phyloP scores from a whole-genome alignment of 2,113 vertebrate genomes.

The Arvicanthis niloticus region DNA sequence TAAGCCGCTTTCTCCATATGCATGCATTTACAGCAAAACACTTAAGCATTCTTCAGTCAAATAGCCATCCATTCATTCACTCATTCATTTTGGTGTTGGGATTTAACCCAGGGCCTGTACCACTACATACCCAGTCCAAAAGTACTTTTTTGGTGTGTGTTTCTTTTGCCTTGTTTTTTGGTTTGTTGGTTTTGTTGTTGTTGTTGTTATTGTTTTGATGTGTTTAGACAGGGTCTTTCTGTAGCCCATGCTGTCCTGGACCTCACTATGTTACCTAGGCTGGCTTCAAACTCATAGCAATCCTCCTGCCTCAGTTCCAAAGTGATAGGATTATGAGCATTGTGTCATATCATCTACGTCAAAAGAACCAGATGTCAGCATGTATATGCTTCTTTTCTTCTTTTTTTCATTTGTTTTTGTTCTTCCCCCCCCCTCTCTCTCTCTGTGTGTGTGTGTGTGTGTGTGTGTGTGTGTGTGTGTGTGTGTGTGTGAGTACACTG shows the following conservation, averaged over 20 bases:
- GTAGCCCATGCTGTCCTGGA: neutral
- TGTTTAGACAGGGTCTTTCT: neutral
- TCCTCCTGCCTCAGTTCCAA: neutral
- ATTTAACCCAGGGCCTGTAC: neutral
- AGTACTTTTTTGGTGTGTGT: neutral
- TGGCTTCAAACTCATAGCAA: neutral
- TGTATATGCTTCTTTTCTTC: neutral
- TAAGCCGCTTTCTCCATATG: neutral
- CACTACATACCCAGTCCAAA: neutral
- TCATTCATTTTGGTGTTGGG: neutral
- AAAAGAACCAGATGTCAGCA: neutral
- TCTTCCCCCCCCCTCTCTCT: no score
- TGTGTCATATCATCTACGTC: neutral
- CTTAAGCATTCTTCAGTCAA: neutral
- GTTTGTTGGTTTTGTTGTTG: no score
- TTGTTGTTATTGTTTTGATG: neutral
- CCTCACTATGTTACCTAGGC: neutral
- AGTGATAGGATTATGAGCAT: neutral
- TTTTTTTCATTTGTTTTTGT: neutral
- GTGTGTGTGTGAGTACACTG: neutral
- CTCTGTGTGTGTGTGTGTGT: neutral
- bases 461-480: neutral
- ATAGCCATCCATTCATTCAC: neutral
- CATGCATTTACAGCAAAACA: neutral
- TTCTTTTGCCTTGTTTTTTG: neutral